Evolutionary conservation across 1,140 invertebrate genomes (phyloP).

Genomic region (Geopemphigus sp.): DNA sequence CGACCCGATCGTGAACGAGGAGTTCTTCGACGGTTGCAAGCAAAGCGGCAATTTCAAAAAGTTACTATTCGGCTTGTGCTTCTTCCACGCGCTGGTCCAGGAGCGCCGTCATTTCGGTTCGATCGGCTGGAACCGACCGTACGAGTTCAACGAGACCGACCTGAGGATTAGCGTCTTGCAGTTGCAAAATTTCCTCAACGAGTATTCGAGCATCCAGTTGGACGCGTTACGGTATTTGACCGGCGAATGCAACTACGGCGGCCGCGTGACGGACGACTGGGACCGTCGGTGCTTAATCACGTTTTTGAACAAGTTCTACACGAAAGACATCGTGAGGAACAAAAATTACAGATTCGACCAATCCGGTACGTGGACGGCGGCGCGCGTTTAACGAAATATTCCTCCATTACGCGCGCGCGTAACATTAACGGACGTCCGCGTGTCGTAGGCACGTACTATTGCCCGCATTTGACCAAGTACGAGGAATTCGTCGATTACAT

Average conservation of each 20-base stretch:
- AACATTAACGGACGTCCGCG: too few relatives aligned
- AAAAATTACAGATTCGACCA: constrained; percentile 51
- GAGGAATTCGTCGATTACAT: constrained; percentile 64
- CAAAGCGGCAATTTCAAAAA: constrained; percentile 78
- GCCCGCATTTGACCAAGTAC: constrained; percentile 72
- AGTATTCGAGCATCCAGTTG: constrained; percentile 73
- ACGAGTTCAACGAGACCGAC: constrained; percentile 93
- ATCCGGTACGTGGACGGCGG: constrained; percentile 26
- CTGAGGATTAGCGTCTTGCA: constrained; percentile 73
- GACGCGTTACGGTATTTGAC: constrained; percentile 86
- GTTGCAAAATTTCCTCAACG: constrained; percentile 26
- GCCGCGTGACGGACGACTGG: constrained; percentile 92
- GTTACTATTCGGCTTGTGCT: constrained; percentile 82
- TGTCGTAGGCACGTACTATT: constrained; percentile 71
- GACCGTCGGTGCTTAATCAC: constrained; percentile 84
- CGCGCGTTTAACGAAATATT: too few relatives aligned
- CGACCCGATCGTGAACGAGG: constrained; percentile 81
- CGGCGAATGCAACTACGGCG: constrained; percentile 96
- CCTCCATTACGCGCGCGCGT: too few relatives aligned
- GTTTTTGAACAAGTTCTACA: constrained; percentile 80
- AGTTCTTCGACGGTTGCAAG: constrained; percentile 83
- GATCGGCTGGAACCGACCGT: constrained; percentile 90
- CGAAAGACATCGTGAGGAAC: constrained; percentile 55
- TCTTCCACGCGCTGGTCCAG: constrained; percentile 89
- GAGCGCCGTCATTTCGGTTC: constrained; percentile 86